Base-by-base conservation (phyloP, 92 coral and sea anemone species). In the Nematostella vectensis region DNA sequence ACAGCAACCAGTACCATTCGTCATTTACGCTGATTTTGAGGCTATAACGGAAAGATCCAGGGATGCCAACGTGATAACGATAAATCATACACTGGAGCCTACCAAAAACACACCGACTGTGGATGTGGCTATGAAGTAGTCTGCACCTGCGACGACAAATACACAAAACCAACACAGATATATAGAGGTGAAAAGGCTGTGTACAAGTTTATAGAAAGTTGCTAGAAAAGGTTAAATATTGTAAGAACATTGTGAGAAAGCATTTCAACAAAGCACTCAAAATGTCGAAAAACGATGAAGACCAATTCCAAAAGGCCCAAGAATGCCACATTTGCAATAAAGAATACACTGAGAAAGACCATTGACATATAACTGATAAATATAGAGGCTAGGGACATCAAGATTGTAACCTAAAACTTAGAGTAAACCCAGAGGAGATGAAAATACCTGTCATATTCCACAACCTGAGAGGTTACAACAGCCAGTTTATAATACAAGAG, bases 371-470 rank as follows among this genome's bases (percentile, higher is more conserved):
- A 4, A 55, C 63, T 21, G 63, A 63, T 1, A 55, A 66, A 21
- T 54, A 38, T 31, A 26, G 72, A 4, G 72, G 72, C 11, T 55
- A 62, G 8, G 63, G 60, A 2, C 72, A 54, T 33, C 27, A 24
- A 11, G 24, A 1, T 1, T 66, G 63, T 36, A 66, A 66, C 25
- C 18, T 44, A n/a, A 39, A 30, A 12, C 29, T 65, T 27, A 53
- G 58, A 25, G 44, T 67, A 11, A 56, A 47, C 22, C 62, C 42
- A 1, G 23, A 65, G 12, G 11, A 13, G 26, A 39, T 55, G n/a
- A 54, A 47, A n/a, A 68, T 68, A 0, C 65, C 65, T 1, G 74
- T 68, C 4, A 33, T 68, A 1, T 68, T 68, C 24, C 65, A 57
- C 17, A 68, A 68, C 50, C 40, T 68, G 2, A 10, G 40, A 27